Evolutionary conservation across 2,797 vertebrate species (phyloP).

Genomic region (Parauchenoglanis punctatus): DNA sequence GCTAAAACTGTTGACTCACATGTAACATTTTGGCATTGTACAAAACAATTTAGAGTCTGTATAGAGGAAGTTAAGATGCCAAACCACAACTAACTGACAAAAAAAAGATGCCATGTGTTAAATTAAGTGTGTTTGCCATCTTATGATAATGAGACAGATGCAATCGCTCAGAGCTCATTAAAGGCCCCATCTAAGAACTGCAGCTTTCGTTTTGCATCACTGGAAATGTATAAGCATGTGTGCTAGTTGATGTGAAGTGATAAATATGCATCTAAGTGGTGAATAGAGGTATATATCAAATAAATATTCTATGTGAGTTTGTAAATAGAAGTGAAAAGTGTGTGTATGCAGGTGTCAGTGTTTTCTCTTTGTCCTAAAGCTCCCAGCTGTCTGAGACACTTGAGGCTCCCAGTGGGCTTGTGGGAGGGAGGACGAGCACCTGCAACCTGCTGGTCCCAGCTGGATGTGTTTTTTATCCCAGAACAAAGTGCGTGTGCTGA

Average conservation of each 20-base stretch:
- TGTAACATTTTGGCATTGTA: background rate
- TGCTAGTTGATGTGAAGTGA: background rate
- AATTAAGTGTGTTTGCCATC: constrained; percentile 19
- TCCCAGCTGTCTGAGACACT: constrained; percentile 69
- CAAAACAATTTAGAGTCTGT: background rate
- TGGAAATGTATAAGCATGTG: background rate
- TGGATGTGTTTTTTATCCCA: constrained; percentile 10
- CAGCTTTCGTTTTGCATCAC: constrained; percentile 29
- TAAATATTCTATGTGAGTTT: background rate
- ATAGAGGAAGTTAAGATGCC: constrained; percentile 7
- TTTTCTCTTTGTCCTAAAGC: constrained; percentile 60
- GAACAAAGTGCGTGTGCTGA: background rate
- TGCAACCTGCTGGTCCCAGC: constrained; percentile 48
- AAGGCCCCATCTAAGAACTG: constrained; percentile 26
- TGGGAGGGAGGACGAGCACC: constrained; percentile 20
- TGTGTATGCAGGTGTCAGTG: constrained; percentile 31
- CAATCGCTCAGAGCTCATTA: constrained; percentile 37
- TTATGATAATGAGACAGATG: constrained; percentile 28
- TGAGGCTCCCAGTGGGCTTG: constrained; percentile 57
- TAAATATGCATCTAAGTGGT: background rate
- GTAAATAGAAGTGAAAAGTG: constrained; percentile 11
- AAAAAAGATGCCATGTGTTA: constrained; percentile 18
- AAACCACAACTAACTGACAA: constrained; percentile 13
- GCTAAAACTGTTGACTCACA: background rate
- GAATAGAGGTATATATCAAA: background rate